Evolutionary conservation across 2,797 vertebrate genomes (phyloP), one percentile per base, ranked within the genome.

Genomic region (Pseudochirops corinnae): DNA sequence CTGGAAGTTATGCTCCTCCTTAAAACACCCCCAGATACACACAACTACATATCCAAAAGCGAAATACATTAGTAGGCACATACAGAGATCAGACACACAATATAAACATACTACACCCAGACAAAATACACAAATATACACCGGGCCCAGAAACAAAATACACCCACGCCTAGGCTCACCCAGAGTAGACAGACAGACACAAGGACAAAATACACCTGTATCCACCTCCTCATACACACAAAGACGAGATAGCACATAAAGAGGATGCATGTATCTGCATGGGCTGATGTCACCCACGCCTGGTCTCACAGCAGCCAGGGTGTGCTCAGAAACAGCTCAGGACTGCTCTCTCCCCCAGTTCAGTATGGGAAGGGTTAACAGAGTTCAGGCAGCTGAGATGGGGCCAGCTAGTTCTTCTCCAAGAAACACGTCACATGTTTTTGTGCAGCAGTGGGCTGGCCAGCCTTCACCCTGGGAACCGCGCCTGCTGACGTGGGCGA

Each of bases 401-500:
- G 39, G 67, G 90, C 33, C 29, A 16, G 90, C 52, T 10, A 90
- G 50, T 16, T 93, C 53, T 26, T 1, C 93, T 94, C 93, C 92
- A 3, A 46, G 18, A 82, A 11, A 10, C 21, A 90, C 97, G 97
- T 98, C 98, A 98, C 95, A 46, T 39, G 96, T 96, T 98, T 97
- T 90, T 46, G 57, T 93, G 95, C 46, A 2, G 46, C 56, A 31
- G 62, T 90, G 33, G 90, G 74, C 74, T 11, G 74, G 52, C 95
- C 96, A 90, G 56, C 62, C 96, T 93, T 94, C 96, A 10, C 91
- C 94, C 14, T 60, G 6, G 93, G 57, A 96, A 93, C 96, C 3
- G 93, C 9, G n/a, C 9, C 82, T 16, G 95, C 98, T 98, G 98
- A 99, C 98, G 98, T 96, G 93, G 2, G 12, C 24, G 55, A 52